Conservation (phyloP, 2,888 invertebrate species). For the Diarsia dahlii region DNA sequence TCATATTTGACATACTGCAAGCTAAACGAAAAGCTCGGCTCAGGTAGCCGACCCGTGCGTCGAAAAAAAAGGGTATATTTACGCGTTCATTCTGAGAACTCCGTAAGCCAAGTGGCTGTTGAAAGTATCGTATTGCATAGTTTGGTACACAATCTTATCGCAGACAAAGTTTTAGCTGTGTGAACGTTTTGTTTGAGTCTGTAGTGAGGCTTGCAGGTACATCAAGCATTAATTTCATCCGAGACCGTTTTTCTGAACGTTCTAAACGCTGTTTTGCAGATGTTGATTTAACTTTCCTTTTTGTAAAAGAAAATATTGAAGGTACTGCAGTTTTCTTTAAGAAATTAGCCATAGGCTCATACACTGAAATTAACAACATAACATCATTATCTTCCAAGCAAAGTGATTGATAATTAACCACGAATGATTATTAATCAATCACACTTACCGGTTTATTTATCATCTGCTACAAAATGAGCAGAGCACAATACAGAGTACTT, state of each 20-base stretch:
- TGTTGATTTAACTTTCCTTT: constrained; percentile 4
- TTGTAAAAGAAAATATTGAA: constrained; percentile 12
- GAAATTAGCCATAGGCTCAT: constrained; percentile 11
- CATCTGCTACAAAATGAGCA: constrained; percentile 2
- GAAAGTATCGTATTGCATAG: too few species aligned
- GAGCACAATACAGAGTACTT: not conserved
- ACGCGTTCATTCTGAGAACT: too few species aligned
- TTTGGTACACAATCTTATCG: too few species aligned
- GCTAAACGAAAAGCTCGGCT: too few species aligned
- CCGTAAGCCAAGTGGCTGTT: too few species aligned
- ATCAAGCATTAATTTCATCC: constrained; percentile 7
- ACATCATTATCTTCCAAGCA: not conserved
- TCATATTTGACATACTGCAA: too few species aligned
- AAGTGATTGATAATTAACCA: not conserved
- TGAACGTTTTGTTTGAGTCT: too few species aligned
- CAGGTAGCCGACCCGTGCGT: too few species aligned
- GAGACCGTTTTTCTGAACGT: constrained; percentile 3
- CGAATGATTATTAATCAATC: not conserved
- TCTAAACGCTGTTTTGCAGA: constrained; percentile 11
- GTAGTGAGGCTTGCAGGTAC: not conserved
- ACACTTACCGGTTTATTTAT: constrained; percentile 17
- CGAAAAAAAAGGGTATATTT: too few species aligned
- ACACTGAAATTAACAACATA: constrained; percentile 4
- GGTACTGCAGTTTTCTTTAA: constrained; percentile 12
- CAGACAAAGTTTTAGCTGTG: too few species aligned